Evolutionary conservation across 2,888 invertebrate genomes (phyloP).

Genomic region (Bruchidius siliquastri): DNA sequence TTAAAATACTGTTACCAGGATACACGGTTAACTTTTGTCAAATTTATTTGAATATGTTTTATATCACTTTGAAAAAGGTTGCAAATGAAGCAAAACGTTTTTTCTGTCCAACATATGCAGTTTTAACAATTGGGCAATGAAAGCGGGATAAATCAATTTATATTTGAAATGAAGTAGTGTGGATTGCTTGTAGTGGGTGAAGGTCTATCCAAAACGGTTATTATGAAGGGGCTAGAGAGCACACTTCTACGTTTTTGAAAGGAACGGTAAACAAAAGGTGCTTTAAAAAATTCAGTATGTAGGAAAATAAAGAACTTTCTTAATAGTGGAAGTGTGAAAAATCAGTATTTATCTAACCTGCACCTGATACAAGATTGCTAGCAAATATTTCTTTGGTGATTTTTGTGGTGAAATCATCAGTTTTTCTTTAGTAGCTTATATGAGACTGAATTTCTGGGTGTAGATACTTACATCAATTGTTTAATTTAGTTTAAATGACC

Average conservation of each 20-base stretch:
- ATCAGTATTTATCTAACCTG: background rate
- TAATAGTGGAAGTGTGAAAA: background rate
- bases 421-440: conserved; percentile 9
- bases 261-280: background rate
- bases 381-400: conserved; percentile 20
- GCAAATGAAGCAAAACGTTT: too few relatives aligned
- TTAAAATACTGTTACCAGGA: too few relatives aligned
- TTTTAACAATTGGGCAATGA: too few relatives aligned
- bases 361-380: background rate
- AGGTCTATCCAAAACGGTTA: background rate
- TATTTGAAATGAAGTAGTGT: too few relatives aligned
- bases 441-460: conserved; percentile 22
- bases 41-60: too few relatives aligned
- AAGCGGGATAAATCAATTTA: too few relatives aligned
- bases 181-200: background rate
- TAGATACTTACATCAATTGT: conserved; percentile 19
- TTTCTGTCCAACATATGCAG: too few relatives aligned
- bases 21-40: too few relatives aligned
- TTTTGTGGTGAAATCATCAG: conserved; percentile 8
- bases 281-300: background rate
- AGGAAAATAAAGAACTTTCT: background rate
- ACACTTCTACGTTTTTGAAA: background rate
- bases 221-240: background rate
- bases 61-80: too few relatives aligned
- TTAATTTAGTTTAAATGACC: background rate